These are phyloP conservation scores for Seriola quinqueradiata DNA, from an alignment of 2,113 vertebrate genomes.

Conservation along the genomic window DNA sequence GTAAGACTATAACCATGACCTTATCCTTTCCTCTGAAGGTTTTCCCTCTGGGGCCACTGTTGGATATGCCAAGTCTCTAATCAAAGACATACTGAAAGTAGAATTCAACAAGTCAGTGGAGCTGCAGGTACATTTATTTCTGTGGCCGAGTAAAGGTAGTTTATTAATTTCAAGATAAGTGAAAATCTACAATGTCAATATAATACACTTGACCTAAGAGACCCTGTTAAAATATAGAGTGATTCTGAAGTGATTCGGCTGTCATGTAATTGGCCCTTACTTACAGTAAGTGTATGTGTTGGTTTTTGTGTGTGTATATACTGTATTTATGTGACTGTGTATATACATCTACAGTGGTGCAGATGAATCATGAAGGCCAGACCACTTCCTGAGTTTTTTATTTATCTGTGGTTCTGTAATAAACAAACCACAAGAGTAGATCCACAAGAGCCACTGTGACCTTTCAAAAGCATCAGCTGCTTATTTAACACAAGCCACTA, in stretches of 20 bases:
- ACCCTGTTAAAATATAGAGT: neutral
- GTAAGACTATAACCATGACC: neutral
- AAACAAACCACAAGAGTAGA: conserved; percentile 50
- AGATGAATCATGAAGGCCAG: conserved; percentile 29
- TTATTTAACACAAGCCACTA: conserved; percentile 6
- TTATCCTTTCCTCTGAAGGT: conserved; percentile 79
- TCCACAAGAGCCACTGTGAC: conserved; percentile 20
- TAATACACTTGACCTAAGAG: neutral
- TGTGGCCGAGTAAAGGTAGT: neutral
- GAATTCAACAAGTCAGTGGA: conserved; percentile 92
- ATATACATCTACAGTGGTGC: conserved; percentile 20
- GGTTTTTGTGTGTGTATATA: neutral
- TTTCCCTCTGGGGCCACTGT: conserved; percentile 87
- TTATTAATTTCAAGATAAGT: neutral
- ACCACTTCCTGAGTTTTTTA: conserved; percentile 51
- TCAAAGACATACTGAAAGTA: conserved; percentile 89
- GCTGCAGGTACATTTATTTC: conserved; percentile 88
- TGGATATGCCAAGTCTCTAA: conserved; percentile 89
- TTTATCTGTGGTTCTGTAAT: conserved; percentile 57
- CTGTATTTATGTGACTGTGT: conserved; percentile 1
- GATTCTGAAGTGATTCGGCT: fast-evolving
- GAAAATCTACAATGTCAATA: neutral
- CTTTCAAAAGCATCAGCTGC: conserved; percentile 6
- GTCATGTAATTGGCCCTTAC: neutral
- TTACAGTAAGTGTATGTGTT: neutral